Evolutionary conservation across 1,140 invertebrate species (phyloP).

Genomic region (Theocolax elegans): DNA sequence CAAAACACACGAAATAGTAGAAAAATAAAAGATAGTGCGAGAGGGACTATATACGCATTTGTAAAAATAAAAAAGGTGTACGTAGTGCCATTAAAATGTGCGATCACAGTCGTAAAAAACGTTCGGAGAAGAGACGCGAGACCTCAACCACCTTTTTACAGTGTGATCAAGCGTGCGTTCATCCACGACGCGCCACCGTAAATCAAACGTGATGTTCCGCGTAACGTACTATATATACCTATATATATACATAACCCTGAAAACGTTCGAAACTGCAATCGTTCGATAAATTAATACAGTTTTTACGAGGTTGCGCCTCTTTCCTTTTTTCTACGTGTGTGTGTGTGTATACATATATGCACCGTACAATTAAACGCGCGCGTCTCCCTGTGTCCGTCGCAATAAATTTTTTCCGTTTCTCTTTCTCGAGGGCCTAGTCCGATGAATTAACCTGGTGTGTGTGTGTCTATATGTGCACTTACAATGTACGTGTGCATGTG

Average conservation of each 20-base stretch:
- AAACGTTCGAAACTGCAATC: too few relatives aligned
- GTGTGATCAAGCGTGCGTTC: slow-evolving; percentile 18
- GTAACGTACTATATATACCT: too few relatives aligned
- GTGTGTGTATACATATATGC: not conserved
- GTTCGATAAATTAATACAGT: slow-evolving; percentile 33
- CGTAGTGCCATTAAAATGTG: slow-evolving; percentile 17
- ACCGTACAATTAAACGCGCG: slow-evolving; percentile 18
- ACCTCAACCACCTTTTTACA: slow-evolving; percentile 17
- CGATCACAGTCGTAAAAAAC: slow-evolving; percentile 6
- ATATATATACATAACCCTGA: too few relatives aligned
- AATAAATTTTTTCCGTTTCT: slow-evolving; percentile 30
- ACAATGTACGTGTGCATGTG: slow-evolving; percentile 8
- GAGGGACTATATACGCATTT: too few relatives aligned
- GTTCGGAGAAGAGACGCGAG: not conserved
- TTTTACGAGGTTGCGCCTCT: slow-evolving; percentile 6
- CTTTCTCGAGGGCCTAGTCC: too few relatives aligned
- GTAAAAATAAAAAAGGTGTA: too few relatives aligned
- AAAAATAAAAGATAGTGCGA: not conserved
- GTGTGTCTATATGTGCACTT: not conserved
- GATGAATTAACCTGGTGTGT: too few relatives aligned
- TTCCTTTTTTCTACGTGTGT: not conserved
- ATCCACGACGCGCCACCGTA: slow-evolving; percentile 10
- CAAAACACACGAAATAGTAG: not conserved
- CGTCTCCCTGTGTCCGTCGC: not conserved
- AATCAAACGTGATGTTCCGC: slow-evolving; percentile 15